Evolutionary conservation across 2,797 vertebrate genomes (phyloP).

Genomic region (Cryptoblepharus egeriae): DNA sequence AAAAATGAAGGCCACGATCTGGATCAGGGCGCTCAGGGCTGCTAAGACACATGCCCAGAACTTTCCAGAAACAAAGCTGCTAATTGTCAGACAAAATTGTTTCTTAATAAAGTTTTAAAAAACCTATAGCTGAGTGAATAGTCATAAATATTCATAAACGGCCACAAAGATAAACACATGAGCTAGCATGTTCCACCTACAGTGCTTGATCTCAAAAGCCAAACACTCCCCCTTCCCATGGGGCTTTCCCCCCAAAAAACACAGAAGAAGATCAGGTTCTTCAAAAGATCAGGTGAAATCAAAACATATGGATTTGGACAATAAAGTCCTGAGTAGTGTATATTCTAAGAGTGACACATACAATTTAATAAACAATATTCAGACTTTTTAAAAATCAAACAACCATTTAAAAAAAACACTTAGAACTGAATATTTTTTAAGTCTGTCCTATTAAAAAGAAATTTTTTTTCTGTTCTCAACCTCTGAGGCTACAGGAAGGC

Average conservation of each 20-base stretch:
- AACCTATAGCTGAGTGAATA: too few species aligned
- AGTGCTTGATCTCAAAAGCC: not conserved
- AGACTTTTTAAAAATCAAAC: not conserved
- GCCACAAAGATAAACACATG: not conserved
- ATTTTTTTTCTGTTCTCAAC: too few species aligned
- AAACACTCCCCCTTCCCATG: too few species aligned
- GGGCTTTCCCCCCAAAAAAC: too few species aligned
- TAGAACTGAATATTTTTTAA: not conserved
- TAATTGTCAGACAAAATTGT: not conserved
- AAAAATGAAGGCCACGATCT: not conserved
- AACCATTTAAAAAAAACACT: not conserved
- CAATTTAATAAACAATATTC: not conserved
- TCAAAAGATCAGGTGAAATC: not conserved
- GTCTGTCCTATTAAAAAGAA: not conserved
- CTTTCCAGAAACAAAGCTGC: not conserved
- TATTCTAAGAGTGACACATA: not conserved
- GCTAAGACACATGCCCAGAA: too few species aligned
- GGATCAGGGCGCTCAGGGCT: too few species aligned
- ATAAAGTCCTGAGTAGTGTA: not conserved
- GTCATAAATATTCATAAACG: not conserved
- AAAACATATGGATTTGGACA: not conserved
- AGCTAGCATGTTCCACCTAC: not conserved
- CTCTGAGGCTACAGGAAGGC: not conserved
- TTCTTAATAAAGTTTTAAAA: not conserved
- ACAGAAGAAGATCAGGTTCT: too few species aligned